Evolutionary conservation across 2,797 vertebrate species (phyloP), one percentile per base, ranked within the genome.

Genomic region (Xyrichtys novacula): DNA sequence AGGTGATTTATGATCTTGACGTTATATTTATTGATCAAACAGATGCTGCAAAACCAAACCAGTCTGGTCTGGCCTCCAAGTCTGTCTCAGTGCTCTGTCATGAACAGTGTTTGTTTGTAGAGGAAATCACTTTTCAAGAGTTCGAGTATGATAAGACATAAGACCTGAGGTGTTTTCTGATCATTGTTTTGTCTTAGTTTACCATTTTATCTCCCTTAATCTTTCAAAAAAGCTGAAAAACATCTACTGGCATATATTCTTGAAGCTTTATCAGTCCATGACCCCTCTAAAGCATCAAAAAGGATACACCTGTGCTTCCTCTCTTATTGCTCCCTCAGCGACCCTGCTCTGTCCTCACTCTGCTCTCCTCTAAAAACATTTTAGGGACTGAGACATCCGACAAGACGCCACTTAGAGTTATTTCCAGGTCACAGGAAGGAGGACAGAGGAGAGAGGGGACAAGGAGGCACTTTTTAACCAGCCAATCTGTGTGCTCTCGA

Each of bases 381-480:
- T 44, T 22, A 44, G 42, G 19, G 14, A 44, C 4, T 23, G 43
- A 46, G 43, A 23, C 4, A 14, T 22, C 43, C 20, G 14, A 6
- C 43, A 15, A 25, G 43, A 25, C 9, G 40, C 20, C 43, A 23
- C 12, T 46, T 46, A 15, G 20, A 46, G 43, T 46, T 46, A 46
- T 46, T 46, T 46, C 43, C 43, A 46, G 43, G 43, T 46, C 43
- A 46, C 42, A 12, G 42, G 42, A 19, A 5, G 20, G 20, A 43
- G 19, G 42, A 43, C 1, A 20, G 42, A 43, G 42, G 19, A 22
- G 10, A n/a, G 40, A 19, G 40, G 17, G 20, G 2, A 15, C 11
- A 5, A 14, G 42, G 19, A 23, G 42, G n/a, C n/a, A 42, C n/a
- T 19, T 20, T n/a, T n/a, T n/a, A n/a, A n/a, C n/a, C n/a, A n/a